phyloP scores from a whole-genome alignment of 2,113 vertebrate species.

The Pseudorhombus dupliciocellatus region DNA sequence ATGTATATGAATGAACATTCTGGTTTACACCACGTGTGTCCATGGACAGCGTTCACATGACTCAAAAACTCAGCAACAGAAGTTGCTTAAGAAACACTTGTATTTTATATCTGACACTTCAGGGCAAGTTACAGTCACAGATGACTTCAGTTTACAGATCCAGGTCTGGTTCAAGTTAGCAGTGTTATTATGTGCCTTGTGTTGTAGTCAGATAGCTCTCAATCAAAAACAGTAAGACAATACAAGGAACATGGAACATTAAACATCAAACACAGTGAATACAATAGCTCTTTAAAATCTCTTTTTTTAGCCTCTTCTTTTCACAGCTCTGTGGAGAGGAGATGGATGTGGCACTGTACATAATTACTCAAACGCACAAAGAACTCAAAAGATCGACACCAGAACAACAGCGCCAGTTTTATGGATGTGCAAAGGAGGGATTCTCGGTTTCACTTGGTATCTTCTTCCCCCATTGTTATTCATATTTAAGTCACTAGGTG shows the following conservation, averaged over 20 bases:
- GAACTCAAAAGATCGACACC: slow-evolving; percentile 66
- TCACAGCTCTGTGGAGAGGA: slow-evolving; percentile 51
- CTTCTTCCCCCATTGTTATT: slow-evolving; percentile 29
- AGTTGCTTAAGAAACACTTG: slow-evolving; percentile 66
- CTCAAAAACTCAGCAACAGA: slow-evolving; percentile 31
- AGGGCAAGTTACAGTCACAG: slow-evolving; percentile 62
- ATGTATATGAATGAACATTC: neutral
- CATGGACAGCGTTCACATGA: neutral
- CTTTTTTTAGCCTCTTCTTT: slow-evolving; percentile 52
- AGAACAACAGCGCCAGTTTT: slow-evolving; percentile 47
- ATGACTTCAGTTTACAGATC: slow-evolving; percentile 52
- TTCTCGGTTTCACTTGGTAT: slow-evolving; percentile 12
- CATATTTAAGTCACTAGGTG: slow-evolving; percentile 70
- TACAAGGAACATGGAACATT: slow-evolving; percentile 64
- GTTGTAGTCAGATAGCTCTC: slow-evolving; percentile 56
- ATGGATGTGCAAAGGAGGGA: slow-evolving; percentile 65
- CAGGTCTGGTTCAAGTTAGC: slow-evolving; percentile 74
- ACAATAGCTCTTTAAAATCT: slow-evolving; percentile 58
- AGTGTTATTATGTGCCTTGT: slow-evolving; percentile 72
- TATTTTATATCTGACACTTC: slow-evolving; percentile 70
- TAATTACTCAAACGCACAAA: slow-evolving; percentile 49
- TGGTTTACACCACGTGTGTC: neutral
- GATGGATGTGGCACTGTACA: slow-evolving; percentile 63
- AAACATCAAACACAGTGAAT: slow-evolving; percentile 72
- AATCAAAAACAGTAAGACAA: slow-evolving; percentile 72